phyloP scores from a whole-genome alignment of 2,113 vertebrate genomes.

The Oryzias curvinotus region DNA sequence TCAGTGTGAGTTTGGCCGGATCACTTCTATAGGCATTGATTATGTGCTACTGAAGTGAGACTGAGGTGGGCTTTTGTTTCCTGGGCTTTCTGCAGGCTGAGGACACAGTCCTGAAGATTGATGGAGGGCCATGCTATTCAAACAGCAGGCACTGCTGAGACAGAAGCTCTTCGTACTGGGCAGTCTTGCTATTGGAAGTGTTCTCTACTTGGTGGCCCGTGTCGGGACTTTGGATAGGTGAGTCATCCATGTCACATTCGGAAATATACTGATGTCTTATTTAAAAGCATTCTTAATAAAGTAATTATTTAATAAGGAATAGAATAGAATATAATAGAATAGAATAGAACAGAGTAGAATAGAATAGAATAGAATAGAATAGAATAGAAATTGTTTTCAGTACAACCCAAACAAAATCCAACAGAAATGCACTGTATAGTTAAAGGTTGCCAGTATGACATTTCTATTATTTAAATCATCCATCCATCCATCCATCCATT shows the following conservation, averaged over 20 bases:
- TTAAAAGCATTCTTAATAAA: not conserved
- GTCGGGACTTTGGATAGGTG: conserved; percentile 97
- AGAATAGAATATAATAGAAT: too few species aligned
- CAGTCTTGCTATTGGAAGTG: conserved; percentile 92
- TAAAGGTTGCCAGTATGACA: too few species aligned
- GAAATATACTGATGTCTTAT: not conserved
- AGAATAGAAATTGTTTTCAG: too few species aligned
- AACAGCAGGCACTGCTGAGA: conserved; percentile 98
- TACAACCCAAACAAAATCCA: too few species aligned
- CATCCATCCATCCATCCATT: too few species aligned
- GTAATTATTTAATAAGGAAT: not conserved
- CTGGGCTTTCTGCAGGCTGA: conserved; percentile 80
- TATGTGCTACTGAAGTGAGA: conserved; percentile 59
- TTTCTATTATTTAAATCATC: too few species aligned
- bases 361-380: too few species aligned
- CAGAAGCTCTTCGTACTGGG: conserved; percentile 95
- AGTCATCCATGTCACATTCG: conserved; percentile 43
- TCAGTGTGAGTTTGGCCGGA: conserved; percentile 52
- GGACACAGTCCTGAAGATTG: conserved; percentile 91
- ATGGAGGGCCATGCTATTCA: conserved; percentile 99
- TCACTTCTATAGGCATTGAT: conserved; percentile 64
- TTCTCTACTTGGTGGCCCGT: conserved; percentile 95
- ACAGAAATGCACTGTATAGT: too few species aligned
- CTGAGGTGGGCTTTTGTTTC: conserved; percentile 70
- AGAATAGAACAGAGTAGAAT: too few species aligned